These are phyloP conservation scores for Falco naumanni DNA, from an alignment of 2,797 vertebrate species.

Conservation along the genomic window DNA sequence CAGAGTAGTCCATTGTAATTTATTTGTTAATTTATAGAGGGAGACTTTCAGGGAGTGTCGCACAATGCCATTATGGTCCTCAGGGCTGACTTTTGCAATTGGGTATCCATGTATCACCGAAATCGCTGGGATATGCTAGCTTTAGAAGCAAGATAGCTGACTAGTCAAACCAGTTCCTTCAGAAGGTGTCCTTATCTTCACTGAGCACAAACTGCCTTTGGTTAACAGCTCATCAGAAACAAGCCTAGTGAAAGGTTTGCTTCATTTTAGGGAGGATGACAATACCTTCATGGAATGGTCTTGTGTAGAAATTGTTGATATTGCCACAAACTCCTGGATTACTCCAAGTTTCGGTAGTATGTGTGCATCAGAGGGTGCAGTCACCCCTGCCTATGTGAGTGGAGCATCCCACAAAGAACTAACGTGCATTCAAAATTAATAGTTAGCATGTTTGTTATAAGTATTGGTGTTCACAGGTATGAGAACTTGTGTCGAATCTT, in stretches of 20 bases:
- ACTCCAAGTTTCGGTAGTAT: background rate
- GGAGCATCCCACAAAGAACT: background rate
- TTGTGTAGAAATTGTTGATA: background rate
- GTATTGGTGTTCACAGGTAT: fast-evolving
- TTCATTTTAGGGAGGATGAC: background rate
- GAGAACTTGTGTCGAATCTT: background rate
- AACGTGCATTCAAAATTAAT: background rate
- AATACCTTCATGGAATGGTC: background rate
- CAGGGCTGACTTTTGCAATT: conserved; percentile 43
- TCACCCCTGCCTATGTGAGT: fast-evolving
- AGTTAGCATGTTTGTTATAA: background rate
- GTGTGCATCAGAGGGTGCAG: background rate
- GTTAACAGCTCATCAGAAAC: background rate
- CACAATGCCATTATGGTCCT: conserved; percentile 29
- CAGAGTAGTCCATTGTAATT: background rate
- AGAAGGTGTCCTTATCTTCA: conserved; percentile 16
- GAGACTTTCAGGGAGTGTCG: conserved; percentile 9
- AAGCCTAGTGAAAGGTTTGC: background rate
- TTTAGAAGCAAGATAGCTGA: conserved; percentile 49
- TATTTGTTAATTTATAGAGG: conserved; percentile 55
- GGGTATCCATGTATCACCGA: conserved; percentile 31
- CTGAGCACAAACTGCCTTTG: background rate
- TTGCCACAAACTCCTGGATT: background rate
- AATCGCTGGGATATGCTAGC: conserved; percentile 21
- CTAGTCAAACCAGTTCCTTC: conserved; percentile 55